Evolutionary conservation across 2,797 vertebrate species (phyloP), one percentile per base, ranked within the genome.

Genomic region (Ctenosaura bakeri): DNA sequence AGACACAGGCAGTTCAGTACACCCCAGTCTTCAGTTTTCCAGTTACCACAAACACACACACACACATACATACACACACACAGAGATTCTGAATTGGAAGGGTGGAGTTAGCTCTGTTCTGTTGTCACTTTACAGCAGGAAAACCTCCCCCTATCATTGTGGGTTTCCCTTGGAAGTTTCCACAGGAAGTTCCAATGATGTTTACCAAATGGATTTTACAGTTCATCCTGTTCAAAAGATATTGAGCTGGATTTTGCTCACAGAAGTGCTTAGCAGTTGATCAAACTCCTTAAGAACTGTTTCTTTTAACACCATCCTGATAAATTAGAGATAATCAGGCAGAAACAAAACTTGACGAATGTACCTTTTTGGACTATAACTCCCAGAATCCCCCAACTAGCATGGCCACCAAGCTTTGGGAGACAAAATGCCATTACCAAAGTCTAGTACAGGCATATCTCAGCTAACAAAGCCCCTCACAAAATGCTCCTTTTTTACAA

Each of bases 111-210:
- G 91, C 85, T 85, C 73, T 78, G 90, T 89, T 29, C 91, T 5
- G 3, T 56, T 89, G 0, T 52, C 90, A 86, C 80, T 89, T 94
- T 90, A 91, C 66, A 92, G 50, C 29, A 46, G 22, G n/a, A 89
- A 69, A 85, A 81, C 90, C 14, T 91, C 12, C 76, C 20, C 88
- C 42, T 85, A 38, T 50, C 69, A 81, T 76, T 90, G 87, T 86
- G 64, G 76, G 94, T 94, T 95, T 92, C 91, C 89, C 74, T 54
- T 91, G 87, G 46, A 92, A 83, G 42, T 90, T 95, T 94, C 90
- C 78, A 93, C 0, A 78, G 76, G 81, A 88, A 94, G 80, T 62
- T 59, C 83, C 74, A 35, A 80, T 66, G 18, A 88, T 88, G 87
- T 89, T 90, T 93, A 92, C 64, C 90, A 29, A 74, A 79, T 76